Conservation (phyloP, 2,113 vertebrate species). For the Gadus macrocephalus region DNA sequence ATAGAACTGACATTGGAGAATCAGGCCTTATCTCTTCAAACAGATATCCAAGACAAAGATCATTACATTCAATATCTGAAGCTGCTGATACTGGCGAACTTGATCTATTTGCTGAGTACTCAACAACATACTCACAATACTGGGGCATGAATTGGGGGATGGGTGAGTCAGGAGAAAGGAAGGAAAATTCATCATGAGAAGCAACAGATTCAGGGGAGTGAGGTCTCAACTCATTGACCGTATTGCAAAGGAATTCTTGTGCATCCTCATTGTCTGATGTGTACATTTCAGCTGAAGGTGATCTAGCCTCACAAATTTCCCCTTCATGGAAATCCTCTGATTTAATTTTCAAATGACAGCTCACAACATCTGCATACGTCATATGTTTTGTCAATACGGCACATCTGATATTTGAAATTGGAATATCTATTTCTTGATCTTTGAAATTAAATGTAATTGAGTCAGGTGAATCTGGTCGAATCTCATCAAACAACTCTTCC, state of each 20-base stretch:
- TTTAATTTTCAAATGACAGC: not conserved
- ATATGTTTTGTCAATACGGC: not conserved
- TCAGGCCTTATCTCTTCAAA: not conserved
- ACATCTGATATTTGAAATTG: too few relatives aligned
- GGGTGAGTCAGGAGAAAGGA: constrained; percentile 13
- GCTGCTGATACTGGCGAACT: not conserved
- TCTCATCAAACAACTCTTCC: not conserved
- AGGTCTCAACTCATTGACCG: constrained; percentile 10
- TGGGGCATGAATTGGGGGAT: not conserved
- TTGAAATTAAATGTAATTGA: not conserved
- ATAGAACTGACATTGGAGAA: too few relatives aligned
- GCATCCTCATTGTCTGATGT: not conserved
- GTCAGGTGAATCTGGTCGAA: constrained; percentile 23
- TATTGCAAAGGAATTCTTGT: not conserved
- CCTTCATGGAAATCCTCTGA: not conserved
- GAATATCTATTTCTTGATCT: not conserved
- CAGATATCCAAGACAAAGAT: not conserved
- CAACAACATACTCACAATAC: not conserved
- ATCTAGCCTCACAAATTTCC: too few relatives aligned
- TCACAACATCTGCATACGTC: constrained; percentile 30
- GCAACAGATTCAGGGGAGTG: constrained; percentile 5
- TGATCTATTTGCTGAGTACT: not conserved
- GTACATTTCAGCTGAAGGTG: not conserved
- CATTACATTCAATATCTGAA: not conserved
- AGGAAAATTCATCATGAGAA: not conserved